Conservation (phyloP, 1,140 invertebrate species). For the Aethina tumida region DNA sequence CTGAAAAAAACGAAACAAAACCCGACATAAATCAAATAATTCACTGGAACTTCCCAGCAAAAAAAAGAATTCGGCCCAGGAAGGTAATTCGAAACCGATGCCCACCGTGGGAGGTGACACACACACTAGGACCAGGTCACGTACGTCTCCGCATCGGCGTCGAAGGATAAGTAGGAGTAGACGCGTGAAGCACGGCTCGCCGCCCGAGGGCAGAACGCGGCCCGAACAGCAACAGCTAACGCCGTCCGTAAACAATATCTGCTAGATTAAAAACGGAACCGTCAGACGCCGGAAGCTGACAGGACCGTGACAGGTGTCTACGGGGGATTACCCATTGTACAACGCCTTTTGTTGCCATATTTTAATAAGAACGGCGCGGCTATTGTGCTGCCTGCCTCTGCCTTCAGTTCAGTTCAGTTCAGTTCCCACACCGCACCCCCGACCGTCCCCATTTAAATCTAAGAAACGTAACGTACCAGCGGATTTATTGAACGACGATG, state of each 20-base stretch:
- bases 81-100: slow-evolving; percentile 12
- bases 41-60: too few relatives aligned
- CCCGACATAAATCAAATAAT: slow-evolving; percentile 28
- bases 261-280: slow-evolving; percentile 29
- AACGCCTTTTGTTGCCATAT: slow-evolving; percentile 18
- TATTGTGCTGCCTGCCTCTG: too few relatives aligned
- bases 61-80: slow-evolving; percentile 21
- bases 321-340: slow-evolving; percentile 21
- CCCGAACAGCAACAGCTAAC: slow-evolving; percentile 12
- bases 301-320: slow-evolving; percentile 25
- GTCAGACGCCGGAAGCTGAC: slow-evolving; percentile 24
- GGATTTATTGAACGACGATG: background rate
- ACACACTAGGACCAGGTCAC: slow-evolving; percentile 3
- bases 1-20: too few relatives aligned
- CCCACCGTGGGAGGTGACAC: too few relatives aligned
- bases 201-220: slow-evolving; percentile 8
- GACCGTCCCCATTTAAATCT: background rate
- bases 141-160: background rate
- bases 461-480: background rate
- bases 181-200: too few relatives aligned
- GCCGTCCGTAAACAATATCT: slow-evolving; percentile 26
- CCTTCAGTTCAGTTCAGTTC: background rate
- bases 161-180: slow-evolving; percentile 19
- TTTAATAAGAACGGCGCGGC: slow-evolving; percentile 23
- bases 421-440: background rate